Conservation (phyloP, 2,797 vertebrate genomes). For the Darevskia nairensis region DNA sequence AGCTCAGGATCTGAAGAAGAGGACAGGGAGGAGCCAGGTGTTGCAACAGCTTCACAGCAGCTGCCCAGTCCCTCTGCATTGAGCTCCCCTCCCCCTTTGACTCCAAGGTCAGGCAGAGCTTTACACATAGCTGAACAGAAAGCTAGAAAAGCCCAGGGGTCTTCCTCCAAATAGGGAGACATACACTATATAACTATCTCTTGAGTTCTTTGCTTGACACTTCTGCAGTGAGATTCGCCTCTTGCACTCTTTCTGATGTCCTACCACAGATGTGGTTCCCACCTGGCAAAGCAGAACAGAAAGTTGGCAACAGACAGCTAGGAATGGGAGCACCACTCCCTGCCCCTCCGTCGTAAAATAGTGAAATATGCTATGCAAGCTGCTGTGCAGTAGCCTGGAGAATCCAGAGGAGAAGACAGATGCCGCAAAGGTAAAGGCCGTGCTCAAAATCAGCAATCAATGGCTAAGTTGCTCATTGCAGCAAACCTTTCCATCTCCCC, state of each 20-base stretch:
- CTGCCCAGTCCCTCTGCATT: no score
- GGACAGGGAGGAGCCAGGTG: no score
- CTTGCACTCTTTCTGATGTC: background rate
- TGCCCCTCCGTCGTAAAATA: background rate
- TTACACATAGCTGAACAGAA: no score
- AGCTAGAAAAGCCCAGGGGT: no score
- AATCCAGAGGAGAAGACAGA: background rate
- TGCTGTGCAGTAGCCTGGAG: background rate
- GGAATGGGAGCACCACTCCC: rapidly evolving
- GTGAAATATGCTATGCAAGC: background rate
- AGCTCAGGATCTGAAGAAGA: no score
- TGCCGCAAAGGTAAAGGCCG: constrained; percentile 53
- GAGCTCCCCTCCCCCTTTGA: no score
- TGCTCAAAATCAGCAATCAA: background rate
- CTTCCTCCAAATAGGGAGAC: no score
- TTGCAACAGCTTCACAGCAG: no score
- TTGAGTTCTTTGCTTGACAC: background rate
- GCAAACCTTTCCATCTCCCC: background rate
- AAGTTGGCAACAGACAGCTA: background rate
- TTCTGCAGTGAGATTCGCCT: background rate
- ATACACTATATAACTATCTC: background rate
- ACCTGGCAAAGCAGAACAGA: background rate
- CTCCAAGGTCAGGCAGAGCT: no score
- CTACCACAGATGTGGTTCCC: background rate
- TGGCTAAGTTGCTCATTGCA: background rate